These are phyloP conservation scores for Anthoscopus minutus DNA, from an alignment of 2,113 vertebrate genomes.

Conservation along the genomic window DNA sequence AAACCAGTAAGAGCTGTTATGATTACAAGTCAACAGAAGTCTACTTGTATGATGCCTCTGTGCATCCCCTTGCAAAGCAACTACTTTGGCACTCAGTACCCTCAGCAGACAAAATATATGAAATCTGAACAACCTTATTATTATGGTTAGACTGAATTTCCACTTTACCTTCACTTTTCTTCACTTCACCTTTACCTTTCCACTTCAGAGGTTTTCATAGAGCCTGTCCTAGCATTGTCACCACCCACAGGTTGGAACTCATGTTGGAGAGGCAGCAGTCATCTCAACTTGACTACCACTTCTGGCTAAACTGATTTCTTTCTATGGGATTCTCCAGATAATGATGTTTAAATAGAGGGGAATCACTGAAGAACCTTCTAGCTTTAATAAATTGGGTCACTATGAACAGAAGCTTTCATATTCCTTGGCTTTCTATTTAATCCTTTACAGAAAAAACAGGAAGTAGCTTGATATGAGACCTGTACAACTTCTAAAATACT, in stretches of 20 bases:
- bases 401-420: not conserved
- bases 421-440: not conserved
- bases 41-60: not conserved
- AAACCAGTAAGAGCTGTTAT: not conserved
- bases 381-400: not conserved
- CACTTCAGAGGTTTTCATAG: not conserved
- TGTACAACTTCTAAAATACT: not conserved
- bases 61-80: not conserved
- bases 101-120: not conserved
- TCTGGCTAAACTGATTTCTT: not conserved
- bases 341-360: not conserved
- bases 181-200: not conserved
- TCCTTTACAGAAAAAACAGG: not conserved
- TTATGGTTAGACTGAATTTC: not conserved
- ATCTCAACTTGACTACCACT: not conserved
- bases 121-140: not conserved
- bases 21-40: not conserved
- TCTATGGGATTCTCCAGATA: not conserved
- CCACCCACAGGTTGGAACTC: not conserved
- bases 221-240: not conserved
- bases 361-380: not conserved
- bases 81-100: not conserved
- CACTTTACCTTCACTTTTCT: not conserved
- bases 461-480: not conserved
- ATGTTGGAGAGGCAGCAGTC: not conserved